These are phyloP conservation scores for Phyllotreta striolata DNA, from an alignment of 2,888 invertebrate species.

Conservation along the genomic window DNA sequence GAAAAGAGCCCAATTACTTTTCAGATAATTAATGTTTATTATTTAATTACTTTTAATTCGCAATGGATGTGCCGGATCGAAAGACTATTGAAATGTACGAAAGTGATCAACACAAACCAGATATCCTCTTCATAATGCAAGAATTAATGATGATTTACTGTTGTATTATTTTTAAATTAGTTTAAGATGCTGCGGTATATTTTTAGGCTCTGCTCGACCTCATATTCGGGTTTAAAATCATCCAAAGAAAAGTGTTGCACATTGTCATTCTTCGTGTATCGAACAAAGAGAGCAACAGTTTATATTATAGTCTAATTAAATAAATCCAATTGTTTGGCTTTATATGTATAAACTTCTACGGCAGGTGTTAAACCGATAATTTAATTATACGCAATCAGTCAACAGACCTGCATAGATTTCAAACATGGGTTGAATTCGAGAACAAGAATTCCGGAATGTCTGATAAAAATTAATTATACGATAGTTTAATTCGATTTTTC, in stretches of 20 bases:
- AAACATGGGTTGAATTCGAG: background rate
- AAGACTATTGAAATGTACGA: slow-evolving; percentile 27
- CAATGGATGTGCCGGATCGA: slow-evolving; percentile 27
- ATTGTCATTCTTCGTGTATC: no score
- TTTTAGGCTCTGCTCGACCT: slow-evolving; percentile 12
- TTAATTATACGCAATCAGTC: slow-evolving; percentile 1
- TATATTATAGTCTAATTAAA: no score
- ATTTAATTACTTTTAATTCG: slow-evolving; percentile 30
- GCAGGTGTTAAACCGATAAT: background rate
- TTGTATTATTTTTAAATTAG: slow-evolving; percentile 30
- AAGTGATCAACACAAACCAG: slow-evolving; percentile 30
- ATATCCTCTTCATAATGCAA: slow-evolving; percentile 28
- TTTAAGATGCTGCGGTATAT: slow-evolving; percentile 24
- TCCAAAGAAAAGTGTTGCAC: no score
- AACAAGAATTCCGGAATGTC: background rate
- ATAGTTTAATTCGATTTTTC: background rate
- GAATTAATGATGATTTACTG: slow-evolving; percentile 28
- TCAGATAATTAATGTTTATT: slow-evolving; percentile 32
- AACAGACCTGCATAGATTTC: slow-evolving; percentile 10
- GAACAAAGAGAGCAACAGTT: no score
- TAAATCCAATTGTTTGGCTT: no score
- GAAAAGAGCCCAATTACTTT: slow-evolving; percentile 31
- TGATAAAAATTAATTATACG: background rate
- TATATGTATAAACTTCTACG: no score
- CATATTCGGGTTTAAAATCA: no score